Percentiles rank a stretch among this genome's conserved stretches.
Conservation (phyloP, 2,888 invertebrate genomes). For the Drosophila cognata region DNA sequence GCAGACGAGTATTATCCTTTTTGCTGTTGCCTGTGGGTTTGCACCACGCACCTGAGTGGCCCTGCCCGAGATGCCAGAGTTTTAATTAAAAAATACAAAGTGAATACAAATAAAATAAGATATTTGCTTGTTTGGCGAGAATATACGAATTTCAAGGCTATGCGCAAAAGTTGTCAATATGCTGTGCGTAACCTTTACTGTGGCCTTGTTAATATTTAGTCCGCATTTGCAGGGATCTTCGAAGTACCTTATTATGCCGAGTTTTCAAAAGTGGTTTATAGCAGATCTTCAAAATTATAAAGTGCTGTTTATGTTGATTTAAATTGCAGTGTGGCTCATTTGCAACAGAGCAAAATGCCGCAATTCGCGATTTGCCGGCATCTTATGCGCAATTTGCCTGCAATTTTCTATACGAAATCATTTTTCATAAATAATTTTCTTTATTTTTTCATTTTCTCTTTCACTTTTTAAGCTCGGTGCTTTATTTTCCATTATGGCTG, state of each 20-base stretch:
- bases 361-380: constrained; percentile 17
- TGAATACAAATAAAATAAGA: constrained; percentile 38
- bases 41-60: constrained; percentile 43
- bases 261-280: constrained; percentile 21
- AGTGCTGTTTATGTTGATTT: constrained; percentile 47
- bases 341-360: constrained; percentile 39
- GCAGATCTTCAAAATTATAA: constrained; percentile 31
- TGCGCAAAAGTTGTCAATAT: constrained; percentile 35
- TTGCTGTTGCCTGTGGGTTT: constrained; percentile 30
- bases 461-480: constrained; percentile 14
- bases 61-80: constrained; percentile 24
- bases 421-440: constrained; percentile 15
- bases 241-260: constrained; percentile 15
- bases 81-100: constrained; percentile 74
- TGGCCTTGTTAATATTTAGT: neutral
- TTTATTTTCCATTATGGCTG: constrained; percentile 19
- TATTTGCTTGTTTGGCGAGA: constrained; percentile 42
- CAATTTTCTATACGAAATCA: constrained; percentile 42
- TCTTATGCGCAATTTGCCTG: constrained; percentile 49
- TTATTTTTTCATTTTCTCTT: constrained; percentile 6
- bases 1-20: constrained; percentile 33
- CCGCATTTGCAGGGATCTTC: neutral
- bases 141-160: constrained; percentile 29
- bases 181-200: constrained; percentile 15
- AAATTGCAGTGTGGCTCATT: constrained; percentile 70